phyloP scores from a whole-genome alignment of 2,113 vertebrate genomes.

The Lampris megalopsis region DNA sequence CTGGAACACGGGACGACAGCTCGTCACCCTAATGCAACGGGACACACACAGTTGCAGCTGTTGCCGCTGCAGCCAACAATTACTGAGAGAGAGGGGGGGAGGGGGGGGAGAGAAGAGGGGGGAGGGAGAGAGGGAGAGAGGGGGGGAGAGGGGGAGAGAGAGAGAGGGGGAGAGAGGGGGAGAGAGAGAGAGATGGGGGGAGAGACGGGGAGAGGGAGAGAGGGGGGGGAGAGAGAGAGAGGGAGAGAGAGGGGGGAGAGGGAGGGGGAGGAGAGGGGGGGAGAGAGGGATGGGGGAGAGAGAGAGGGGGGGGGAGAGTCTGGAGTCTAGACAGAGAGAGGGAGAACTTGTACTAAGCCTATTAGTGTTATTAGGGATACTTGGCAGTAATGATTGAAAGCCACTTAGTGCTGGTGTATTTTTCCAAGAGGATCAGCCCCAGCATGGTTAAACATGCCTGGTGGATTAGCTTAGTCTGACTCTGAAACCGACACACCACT shows the following conservation, averaged over 20 bases:
- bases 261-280: neutral
- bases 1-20: constrained; percentile 33
- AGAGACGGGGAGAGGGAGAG: neutral
- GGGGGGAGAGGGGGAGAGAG: neutral
- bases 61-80: constrained; percentile 34
- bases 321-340: constrained; percentile 17
- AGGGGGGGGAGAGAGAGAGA: neutral
- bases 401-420: constrained; percentile 69
- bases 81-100: constrained; percentile 22
- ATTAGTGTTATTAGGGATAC: constrained; percentile 69
- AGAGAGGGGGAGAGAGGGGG: neutral
- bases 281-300: neutral
- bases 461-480: constrained; percentile 56
- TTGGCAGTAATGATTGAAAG: constrained; percentile 73
- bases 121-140: neutral
- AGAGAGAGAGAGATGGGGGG: neutral
- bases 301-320: neutral
- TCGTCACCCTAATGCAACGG: constrained; percentile 56
- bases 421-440: constrained; percentile 66
- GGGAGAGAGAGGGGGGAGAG: neutral
- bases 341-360: constrained; percentile 62
- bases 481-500: constrained; percentile 7
- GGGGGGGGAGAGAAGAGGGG: too few species aligned
- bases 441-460: constrained; percentile 63
- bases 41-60: constrained; percentile 44